Percentiles rank a stretch among this genome's conserved stretches.
These are phyloP conservation scores for Brachyistius frenatus DNA, from an alignment of 2,113 vertebrate genomes.

Conservation along the genomic window DNA sequence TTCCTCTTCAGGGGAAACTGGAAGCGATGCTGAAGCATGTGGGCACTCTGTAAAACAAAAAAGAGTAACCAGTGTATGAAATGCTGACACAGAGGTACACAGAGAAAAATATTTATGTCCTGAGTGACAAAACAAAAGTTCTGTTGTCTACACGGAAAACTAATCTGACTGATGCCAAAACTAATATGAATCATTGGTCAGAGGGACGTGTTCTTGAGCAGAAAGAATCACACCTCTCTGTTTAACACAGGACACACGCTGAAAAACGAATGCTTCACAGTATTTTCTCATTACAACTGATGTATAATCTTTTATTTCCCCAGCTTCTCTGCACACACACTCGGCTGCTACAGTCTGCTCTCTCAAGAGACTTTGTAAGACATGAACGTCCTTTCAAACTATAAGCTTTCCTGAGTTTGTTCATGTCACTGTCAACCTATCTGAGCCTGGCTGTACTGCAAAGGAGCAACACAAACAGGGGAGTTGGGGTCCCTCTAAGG, in stretches of 20 bases:
- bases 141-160: constrained; percentile 45
- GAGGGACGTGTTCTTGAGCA: neutral
- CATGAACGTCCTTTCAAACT: constrained; percentile 13
- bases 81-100: neutral
- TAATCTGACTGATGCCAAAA: constrained; percentile 40
- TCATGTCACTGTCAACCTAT: constrained; percentile 46
- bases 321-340: constrained; percentile 8
- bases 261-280: neutral
- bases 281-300: neutral
- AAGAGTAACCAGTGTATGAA: neutral
- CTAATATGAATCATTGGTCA: constrained; percentile 44
- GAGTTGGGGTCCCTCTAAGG: constrained; percentile 32
- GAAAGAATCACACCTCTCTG: constrained; percentile 31
- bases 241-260: neutral
- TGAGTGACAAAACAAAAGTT: constrained; percentile 11
- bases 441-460: constrained; percentile 22
- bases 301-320: neutral
- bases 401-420: constrained; percentile 25
- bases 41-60: constrained; percentile 52
- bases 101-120: constrained; percentile 2
- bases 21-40: constrained; percentile 62
- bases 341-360: neutral
- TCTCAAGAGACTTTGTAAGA: neutral
- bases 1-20: constrained; percentile 70
- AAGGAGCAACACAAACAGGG: constrained; percentile 59